Evolutionary conservation across 1,140 invertebrate species (phyloP), one percentile per base, ranked within the genome.

Genomic region (Drosophila subobscura): DNA sequence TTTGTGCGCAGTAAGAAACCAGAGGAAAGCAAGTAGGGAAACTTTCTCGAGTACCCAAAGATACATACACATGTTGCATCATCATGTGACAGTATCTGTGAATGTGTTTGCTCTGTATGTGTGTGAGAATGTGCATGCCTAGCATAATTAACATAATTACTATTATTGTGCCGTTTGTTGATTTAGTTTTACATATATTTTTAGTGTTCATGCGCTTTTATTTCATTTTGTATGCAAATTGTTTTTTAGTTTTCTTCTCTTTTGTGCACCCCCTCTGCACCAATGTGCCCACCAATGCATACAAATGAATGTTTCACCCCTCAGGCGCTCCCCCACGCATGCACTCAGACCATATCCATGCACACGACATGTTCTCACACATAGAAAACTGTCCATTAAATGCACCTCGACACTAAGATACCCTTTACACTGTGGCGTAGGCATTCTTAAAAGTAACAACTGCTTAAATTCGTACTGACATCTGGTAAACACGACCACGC

Each of bases 61-160:
- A 44, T 40, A 5, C 47, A 41, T 47, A 44, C 5, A 67, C 41
- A 12, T 74, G 80, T 68, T 85, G 80, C 70, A 63, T 65, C 42
- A 46, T 46, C 47, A 27, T 72, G 77, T 50, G 33, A 27, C 8
- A 53, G 52, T 25, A 16, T 47, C 27, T 47, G 44, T 51, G 37
- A 41, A 6, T 37, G 46, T 22, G 46, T 53, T 57, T 63, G 58
- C 46, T 54, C 27, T 42, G 33, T 37, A 10, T 12, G 10, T 37
- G 56, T 54, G 44, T 51, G 50, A 40, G 6, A 51, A 12, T 46
- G 54, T 46, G 16, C 64, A 55, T 74, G 56, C 59, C 60, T 65
- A 58, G 74, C 64, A 74, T 86, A 85, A 85, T 85, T 85, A 85
- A 85, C 81, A 85, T 86, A 85, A 85, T 85, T 85, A 85, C 81